Evolutionary conservation across 2,797 vertebrate genomes (phyloP), one percentile per base, ranked within the genome.

Genomic region (Tauraco hartlaubi): DNA sequence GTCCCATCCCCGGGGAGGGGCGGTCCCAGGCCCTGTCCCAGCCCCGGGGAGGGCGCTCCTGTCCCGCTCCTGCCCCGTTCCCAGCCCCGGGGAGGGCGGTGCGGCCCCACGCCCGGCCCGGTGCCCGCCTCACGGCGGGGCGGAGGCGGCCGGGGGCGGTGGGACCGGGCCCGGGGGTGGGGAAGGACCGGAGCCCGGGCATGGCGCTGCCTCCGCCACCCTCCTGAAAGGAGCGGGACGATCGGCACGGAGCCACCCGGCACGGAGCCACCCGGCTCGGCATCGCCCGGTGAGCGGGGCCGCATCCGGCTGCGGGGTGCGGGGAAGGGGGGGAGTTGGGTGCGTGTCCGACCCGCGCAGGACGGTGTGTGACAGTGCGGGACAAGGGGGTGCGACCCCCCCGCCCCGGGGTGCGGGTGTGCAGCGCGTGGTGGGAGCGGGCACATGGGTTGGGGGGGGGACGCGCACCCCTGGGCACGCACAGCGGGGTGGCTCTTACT

Each of bases 241-340:
- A 37, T 7, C 90, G 62, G 69, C 54, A 14, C 63, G 19, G 67
- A 89, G 2, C 62, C 48, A 1, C 44, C 59, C n/a, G 58, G 64
- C 15, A 33, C 44, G 35, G 67, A 54, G 15, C 37, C 55, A 5
- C 19, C 15, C 59, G 14, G 84, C 25, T 63, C 69, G 19, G 79
- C 62, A 81, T 26, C n/a, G n/a, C 39, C 64, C 74, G 92, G 94
- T 90, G 86, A 92, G 86, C 15, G 73, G 58, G 23, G 75, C 9
- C 26, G 48, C 39, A 39, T 39, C 39, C 39, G 39, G 39, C 39
- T 22, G 48, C 6, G 44, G 46, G 23, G 54, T 18, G 11, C 54
- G 31, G 62, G 1, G 0, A n/a, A n/a, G 41, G 8, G 1, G 18
- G 21, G 29, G 21, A 10, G 9, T 7, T 3, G 4, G 29, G 37